Base-by-base conservation (phyloP, 2,113 vertebrate species). In the Pardalotus punctatus region DNA sequence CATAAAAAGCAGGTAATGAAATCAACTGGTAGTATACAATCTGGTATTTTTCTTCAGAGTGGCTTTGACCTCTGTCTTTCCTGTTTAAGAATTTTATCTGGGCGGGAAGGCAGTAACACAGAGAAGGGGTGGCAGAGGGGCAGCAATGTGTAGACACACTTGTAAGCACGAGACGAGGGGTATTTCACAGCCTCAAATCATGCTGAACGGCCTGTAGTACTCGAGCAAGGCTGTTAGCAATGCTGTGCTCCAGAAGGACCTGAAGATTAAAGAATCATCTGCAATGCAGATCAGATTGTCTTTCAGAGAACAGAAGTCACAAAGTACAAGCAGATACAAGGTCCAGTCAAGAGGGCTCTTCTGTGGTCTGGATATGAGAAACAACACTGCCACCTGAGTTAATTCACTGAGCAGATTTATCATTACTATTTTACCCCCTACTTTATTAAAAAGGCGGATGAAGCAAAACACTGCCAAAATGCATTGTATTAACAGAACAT, bases 401-500 rank as follows among this genome's bases (percentile, higher is more conserved):
- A 85, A 79, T 53, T 57, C 36, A 35, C 24, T 69, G 62, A 67
- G 48, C 35, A 67, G 50, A 69, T 72, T 62, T 47, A 72, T 82
- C 40, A 35, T 54, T 64, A 64, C 65, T 71, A 9, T 56, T 84
- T 92, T 27, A 2, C 1, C 7, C 29, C 12, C 14, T 19, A 9
- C 78, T 88, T 94, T 94, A 62, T 81, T 90, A 84, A 60, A 92
- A 93, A 83, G n/a, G 21, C 18, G 66, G 82, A 50, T 8, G 48
- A 92, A 94, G 58, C 35, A 81, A 92, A 92, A 47, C 50, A 50
- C 31, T 78, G 33, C 35, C 66, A 93, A 83, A 95, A 86, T 78
- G 29, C 45, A 58, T 67, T 78, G 67, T 83, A 58, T 83, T 83
- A 92, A 45, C 35, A 90, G 74, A 92, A 90, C 14, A 76, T 38